Percentiles rank a stretch among this genome's conserved stretches.
These are phyloP conservation scores for Laterallus jamaicensis DNA, from an alignment of 2,113 vertebrate species.

Conservation along the genomic window DNA sequence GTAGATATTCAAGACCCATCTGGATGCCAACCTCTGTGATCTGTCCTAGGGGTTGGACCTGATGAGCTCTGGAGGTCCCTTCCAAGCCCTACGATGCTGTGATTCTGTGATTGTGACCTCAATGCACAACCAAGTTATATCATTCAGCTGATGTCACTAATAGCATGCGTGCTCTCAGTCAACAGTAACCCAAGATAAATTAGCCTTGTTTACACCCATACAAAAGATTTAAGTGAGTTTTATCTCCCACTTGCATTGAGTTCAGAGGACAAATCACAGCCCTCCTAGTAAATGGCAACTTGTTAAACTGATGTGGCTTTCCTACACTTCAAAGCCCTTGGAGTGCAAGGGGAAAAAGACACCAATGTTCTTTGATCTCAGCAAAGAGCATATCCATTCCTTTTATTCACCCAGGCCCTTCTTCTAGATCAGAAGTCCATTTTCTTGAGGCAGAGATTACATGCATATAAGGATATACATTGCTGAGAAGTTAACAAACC, in stretches of 20 bases:
- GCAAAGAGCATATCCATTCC: background rate
- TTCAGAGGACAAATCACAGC: background rate
- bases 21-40: too few relatives aligned
- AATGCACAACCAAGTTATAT: accelerated
- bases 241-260: background rate
- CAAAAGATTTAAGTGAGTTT: background rate
- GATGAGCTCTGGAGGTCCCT: too few relatives aligned
- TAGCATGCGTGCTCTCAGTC: accelerated
- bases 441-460: background rate
- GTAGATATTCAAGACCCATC: too few relatives aligned
- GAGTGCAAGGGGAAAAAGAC: background rate
- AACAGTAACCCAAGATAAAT: background rate
- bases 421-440: background rate
- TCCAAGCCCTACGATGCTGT: too few relatives aligned
- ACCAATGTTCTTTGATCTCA: background rate
- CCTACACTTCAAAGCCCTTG: background rate
- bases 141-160: background rate
- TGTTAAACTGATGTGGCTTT: background rate
- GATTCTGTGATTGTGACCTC: too few relatives aligned
- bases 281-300: background rate
- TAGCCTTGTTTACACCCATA: background rate
- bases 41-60: too few relatives aligned
- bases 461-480: accelerated
- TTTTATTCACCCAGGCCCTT: background rate
- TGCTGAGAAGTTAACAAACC: background rate